Evolutionary conservation across 2,888 invertebrate species (phyloP), one percentile per base, ranked within the genome.

Genomic region (Pelosia muscerda): DNA sequence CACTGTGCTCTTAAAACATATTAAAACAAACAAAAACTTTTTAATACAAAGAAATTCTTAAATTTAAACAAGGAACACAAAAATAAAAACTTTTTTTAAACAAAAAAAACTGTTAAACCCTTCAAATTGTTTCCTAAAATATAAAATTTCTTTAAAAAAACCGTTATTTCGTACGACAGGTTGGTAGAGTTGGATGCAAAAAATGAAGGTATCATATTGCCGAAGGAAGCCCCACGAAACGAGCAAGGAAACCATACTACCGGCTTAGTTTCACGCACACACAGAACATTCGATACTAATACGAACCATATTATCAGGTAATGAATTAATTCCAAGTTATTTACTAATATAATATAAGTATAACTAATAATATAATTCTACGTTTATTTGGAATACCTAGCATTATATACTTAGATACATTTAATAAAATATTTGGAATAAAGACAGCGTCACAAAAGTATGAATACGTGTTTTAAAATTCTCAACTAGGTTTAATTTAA

Each of bases 181-280:
- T 69, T 74, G 71, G 69, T 75, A 59, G 77, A 81, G 81, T 77
- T 73, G 83, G 75, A 78, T 74, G 79, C 80, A 86, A 89, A 88
- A 81, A 34, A 66, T 68, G 65, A 78, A 73, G 65, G 68, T 79
- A 74, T 81, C 81, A 79, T 73, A 58, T 76, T 65, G 70, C 77
- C 71, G 62, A 63, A 75, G 79, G 79, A 90, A 81, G 75, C 89
- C 78, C 68, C 63, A 74, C 81, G 90, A 90, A 90, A 89, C 90
- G 65, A 49, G 66, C 72, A 72, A 83, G 81, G 94, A 94, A 94
- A 90, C 94, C 94, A 83, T 94, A 94, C 88, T 89, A 85, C 85
- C 87, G 90, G 90, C 89, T 89, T 90, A 92, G 83, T 82, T 88
- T 90, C 90, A 84, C 82, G 76, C 85, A 81, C 73, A 81, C 84